Base-by-base conservation (phyloP, 2,888 invertebrate species). In the Barypeithes pellucidus region DNA sequence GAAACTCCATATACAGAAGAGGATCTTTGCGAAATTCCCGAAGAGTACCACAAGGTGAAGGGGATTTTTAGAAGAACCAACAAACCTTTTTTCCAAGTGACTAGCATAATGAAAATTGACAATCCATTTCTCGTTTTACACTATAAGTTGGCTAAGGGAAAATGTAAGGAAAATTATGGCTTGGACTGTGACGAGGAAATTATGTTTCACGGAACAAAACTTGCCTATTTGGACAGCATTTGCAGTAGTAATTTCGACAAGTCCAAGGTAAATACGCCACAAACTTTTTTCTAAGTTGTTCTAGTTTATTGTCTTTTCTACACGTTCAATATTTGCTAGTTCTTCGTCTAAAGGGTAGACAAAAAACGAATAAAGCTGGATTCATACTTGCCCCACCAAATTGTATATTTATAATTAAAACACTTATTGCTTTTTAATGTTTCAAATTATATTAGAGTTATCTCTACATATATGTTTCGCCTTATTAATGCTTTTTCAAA, bases 131-230 rank as follows among this genome's bases (percentile, higher is more conserved):
- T 75, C 12, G 14, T 67, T 8, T 18, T 73, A 3, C 67, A 73
- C 5, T 78, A 71, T 43, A 67, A 72, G 22, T 20, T 76, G n/a
- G 61, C 39, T 39, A 11, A 54, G 50, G 14, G 33, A 9, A 59
- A 41, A 36, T 67, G 59, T 33, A 3, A 1, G 41, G 60, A 39
- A 16, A 1, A 2, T 14, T 47, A 43, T 50, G 14, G 12, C 16
- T 1, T 47, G 4, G n/a, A 20, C 9, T 9, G 4, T 12, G 5
- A 9, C 14, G 43, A 57, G 5, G 4, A 16, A 39, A 22, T 47
- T n/a, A 57, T 73, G 22, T 77, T 72, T 65, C 76, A 77, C 36
- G 76, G 76, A 2, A 77, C 76, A 4, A 72, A 66, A 43, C 4
- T 24, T 0, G 57, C 61, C n/a, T 43, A 63, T 52, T 41, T 75